Base-by-base conservation (phyloP, 2,113 vertebrate species). In the Cheilinus undulatus region DNA sequence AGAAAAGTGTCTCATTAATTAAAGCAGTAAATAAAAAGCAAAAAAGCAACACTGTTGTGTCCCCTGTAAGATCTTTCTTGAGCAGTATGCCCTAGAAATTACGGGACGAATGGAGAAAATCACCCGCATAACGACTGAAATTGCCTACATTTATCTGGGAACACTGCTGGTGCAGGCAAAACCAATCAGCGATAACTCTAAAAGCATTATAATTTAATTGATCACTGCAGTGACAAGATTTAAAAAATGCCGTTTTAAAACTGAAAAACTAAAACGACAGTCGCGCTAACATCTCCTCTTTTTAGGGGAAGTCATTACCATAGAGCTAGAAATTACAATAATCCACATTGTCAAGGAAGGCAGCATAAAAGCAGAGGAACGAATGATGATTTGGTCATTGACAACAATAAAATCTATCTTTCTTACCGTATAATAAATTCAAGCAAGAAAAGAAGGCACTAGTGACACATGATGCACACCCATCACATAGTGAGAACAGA, bases 401-500 rank as follows among this genome's bases (percentile, higher is more conserved):
- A 42, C 12, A 65, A 67, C 50, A 77, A 62, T 76, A 36, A 62
- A 8, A 36, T 58, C 3, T 48, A 11, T 20, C 32, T 3, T 40
- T 46, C 15, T 23, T 61, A 14, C 20, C 27, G 15, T 60, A 49
- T 75, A 12, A 59, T 23, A 8, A 19, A 7, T 2, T 23, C 5
- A 46, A 26, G 22, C 15, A 19, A 45, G n/a, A 1, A 22, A 51
- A 48, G 26, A 0, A 61, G 66, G 27, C 54, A 17, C 43, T 26
- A 24, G 1, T 49, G 10, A 20, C 8, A 22, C 10, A 8, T 51
- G 3, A 28, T n/a, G 7, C 14, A 10, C 8, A 11, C 3, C 32
- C 32, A 42, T 42, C 40, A 15, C 40, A 42, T 15, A 6, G 7
- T 7, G 17, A 42, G 2, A 42, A 17, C 19, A 26, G 2, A 49